Conservation (phyloP, 2,113 vertebrate genomes). For the Echinops telfairi region DNA sequence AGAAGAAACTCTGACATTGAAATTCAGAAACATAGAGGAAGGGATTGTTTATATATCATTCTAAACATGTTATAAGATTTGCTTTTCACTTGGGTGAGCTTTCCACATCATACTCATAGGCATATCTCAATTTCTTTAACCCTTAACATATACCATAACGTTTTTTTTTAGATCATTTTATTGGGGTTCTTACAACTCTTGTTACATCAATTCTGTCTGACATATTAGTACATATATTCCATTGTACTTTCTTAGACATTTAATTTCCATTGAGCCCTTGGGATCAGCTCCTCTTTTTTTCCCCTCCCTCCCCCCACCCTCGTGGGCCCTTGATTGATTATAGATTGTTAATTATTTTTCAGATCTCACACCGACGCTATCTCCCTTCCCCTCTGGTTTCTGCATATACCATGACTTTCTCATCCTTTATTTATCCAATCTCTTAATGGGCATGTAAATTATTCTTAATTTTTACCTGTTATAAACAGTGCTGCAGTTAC, state of each 20-base stretch:
- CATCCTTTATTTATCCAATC: not conserved
- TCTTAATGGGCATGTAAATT: not conserved
- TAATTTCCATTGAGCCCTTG: too few relatives aligned
- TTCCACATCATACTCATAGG: not conserved
- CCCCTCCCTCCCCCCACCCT: too few relatives aligned
- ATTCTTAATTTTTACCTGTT: not conserved
- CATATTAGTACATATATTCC: too few relatives aligned
- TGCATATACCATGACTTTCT: not conserved
- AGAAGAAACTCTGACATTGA: not conserved
- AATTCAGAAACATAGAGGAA: not conserved
- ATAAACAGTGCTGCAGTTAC: not conserved
- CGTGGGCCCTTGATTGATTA: too few relatives aligned
- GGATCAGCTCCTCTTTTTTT: too few relatives aligned
- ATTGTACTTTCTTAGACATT: too few relatives aligned
- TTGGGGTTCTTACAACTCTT: too few relatives aligned
- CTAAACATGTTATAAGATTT: not conserved
- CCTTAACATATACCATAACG: not conserved
- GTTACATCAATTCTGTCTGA: too few relatives aligned
- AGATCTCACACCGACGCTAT: too few relatives aligned
- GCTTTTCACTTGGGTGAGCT: not conserved
- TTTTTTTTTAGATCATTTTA: not conserved
- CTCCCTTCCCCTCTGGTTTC: too few relatives aligned
- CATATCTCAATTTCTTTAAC: not conserved
- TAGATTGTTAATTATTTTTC: too few relatives aligned
- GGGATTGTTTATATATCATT: not conserved